These are phyloP conservation scores for Tetrao urogallus DNA, from an alignment of 2,113 vertebrate genomes.

Conservation along the genomic window DNA sequence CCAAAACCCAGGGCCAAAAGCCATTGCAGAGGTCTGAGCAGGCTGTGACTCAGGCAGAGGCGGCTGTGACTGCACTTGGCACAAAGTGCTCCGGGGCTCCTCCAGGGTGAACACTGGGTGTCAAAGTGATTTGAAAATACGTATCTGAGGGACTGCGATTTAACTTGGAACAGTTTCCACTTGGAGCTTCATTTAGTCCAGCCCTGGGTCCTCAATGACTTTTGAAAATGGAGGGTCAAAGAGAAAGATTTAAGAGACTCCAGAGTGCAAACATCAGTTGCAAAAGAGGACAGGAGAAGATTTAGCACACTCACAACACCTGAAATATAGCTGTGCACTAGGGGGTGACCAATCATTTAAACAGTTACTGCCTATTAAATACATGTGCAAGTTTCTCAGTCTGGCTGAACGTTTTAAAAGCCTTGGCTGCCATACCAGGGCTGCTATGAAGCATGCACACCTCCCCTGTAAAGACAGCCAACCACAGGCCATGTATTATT, in stretches of 20 bases:
- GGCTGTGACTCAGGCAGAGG: neutral
- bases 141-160: neutral
- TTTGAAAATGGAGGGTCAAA: neutral
- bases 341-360: slow-evolving; percentile 66
- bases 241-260: slow-evolving; percentile 48
- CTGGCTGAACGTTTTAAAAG: slow-evolving; percentile 34
- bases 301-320: slow-evolving; percentile 62
- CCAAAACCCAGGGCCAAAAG: neutral
- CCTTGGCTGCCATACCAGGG: slow-evolving; percentile 14
- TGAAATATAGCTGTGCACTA: slow-evolving; percentile 47
- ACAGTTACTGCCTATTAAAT: slow-evolving; percentile 69
- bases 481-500: slow-evolving; percentile 43
- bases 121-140: neutral
- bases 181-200: neutral
- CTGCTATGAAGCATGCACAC: slow-evolving; percentile 29
- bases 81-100: neutral
- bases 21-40: neutral
- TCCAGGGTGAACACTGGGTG: neutral
- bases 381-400: slow-evolving; percentile 51
- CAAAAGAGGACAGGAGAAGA: slow-evolving; percentile 40
- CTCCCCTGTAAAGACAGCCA: slow-evolving; percentile 52
- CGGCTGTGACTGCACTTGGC: neutral
- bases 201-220: neutral
- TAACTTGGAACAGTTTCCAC: neutral
- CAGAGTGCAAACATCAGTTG: slow-evolving; percentile 8